Evolutionary conservation across 2,113 vertebrate species (phyloP).

Genomic region (Nothoprocta pentlandii): DNA sequence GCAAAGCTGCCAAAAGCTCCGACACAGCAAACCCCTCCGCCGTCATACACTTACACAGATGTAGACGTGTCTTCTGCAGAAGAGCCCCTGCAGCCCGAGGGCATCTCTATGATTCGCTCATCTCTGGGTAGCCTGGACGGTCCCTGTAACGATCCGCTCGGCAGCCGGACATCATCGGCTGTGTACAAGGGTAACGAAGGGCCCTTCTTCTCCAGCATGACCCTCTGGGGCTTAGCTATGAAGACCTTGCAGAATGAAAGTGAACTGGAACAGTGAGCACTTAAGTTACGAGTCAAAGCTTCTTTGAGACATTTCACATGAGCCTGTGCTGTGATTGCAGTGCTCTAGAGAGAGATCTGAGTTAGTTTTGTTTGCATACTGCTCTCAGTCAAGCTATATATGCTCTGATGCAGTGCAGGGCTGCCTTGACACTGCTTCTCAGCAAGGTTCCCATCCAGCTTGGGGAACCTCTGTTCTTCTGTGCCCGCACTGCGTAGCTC

Average conservation of each 20-base stretch:
- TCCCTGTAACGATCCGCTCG: constrained; percentile 72
- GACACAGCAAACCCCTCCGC: neutral
- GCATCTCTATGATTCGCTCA: constrained; percentile 62
- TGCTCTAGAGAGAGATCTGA: neutral
- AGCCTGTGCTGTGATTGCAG: neutral
- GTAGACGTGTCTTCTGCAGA: constrained; percentile 20
- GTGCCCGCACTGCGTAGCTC: neutral
- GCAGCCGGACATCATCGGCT: constrained; percentile 57
- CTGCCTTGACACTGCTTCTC: constrained; percentile 8
- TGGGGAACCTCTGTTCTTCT: neutral
- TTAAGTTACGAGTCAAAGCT: neutral
- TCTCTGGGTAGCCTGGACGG: constrained; percentile 74
- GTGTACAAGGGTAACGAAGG: constrained; percentile 81
- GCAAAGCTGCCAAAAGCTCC: constrained; percentile 77
- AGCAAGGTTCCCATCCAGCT: neutral
- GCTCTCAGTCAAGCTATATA: neutral
- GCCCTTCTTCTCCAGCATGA: constrained; percentile 90
- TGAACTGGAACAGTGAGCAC: constrained; percentile 84
- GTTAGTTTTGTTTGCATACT: neutral
- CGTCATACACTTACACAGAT: constrained; percentile 42
- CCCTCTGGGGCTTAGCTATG: constrained; percentile 93
- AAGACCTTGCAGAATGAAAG: constrained; percentile 93
- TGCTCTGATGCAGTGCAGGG: neutral
- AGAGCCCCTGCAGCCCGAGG: constrained; percentile 57
- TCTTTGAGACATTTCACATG: neutral